Evolutionary conservation across 2,888 invertebrate species (phyloP), one percentile per base, ranked within the genome.

Genomic region (Lymantria monacha): DNA sequence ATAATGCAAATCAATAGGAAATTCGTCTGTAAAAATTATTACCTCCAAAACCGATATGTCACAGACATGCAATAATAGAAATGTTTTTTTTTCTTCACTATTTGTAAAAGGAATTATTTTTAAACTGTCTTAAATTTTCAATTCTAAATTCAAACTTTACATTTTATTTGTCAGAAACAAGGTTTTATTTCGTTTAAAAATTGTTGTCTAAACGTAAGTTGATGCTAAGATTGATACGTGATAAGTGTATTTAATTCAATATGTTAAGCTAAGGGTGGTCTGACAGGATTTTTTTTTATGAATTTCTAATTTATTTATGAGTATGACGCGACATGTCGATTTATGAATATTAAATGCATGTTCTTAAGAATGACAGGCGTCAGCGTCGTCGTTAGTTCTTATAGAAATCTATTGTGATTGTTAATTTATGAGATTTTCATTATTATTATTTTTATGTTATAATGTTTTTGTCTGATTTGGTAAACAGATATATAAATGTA

Each of bases 261-360:
- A 49, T 63, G 64, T 57, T 46, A 58, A 62, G 62, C 68, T 73
- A 76, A 71, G 84, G 86, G 87, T 85, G 86, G 86, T 85, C 86
- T 61, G 52, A 61, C 63, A 57, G 57, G 42, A 46, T 42, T 56
- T 55, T 69, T n/a, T 78, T 76, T 74, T 70, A 70, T 79, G 81
- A 79, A 82, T 81, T 73, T 76, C 63, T 83, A 82, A 84, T 84
- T 67, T 86, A 85, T 86, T 85, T 85, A 84, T 83, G 85, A 81
- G 79, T 65, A 57, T 73, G 79, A 74, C 74, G 74, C 70, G 73
- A 70, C 79, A 76, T 72, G 77, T 79, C 77, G 73, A 82, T 81
- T 75, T 81, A 82, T 83, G 85, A 86, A 86, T 85, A 83, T 81
- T 84, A 81, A 83, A 65, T 58, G 56, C 49, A 57, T 57, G 53